A percentile compares a stretch with the other conserved stretches of the same genome.
Evolutionary conservation across 2,113 vertebrate species (phyloP).

Genomic region (Atherinomorus stipes): DNA sequence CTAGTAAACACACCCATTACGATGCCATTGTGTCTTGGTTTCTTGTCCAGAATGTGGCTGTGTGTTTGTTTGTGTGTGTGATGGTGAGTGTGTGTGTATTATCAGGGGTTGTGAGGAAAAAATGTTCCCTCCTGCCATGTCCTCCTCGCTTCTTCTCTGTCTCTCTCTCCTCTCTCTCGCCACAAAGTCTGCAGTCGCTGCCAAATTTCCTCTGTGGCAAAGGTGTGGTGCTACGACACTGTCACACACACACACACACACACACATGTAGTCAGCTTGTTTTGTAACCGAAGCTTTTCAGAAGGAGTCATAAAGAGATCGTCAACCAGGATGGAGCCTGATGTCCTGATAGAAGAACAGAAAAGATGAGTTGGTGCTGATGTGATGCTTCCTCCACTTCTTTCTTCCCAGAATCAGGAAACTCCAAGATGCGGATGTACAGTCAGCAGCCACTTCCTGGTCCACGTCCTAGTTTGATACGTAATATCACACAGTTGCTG

Average conservation of each 20-base stretch:
- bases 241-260: conserved; percentile 15
- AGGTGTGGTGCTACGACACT: conserved; percentile 86
- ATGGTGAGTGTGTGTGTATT: conserved; percentile 36
- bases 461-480: too few species aligned
- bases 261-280: conserved; percentile 24
- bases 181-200: conserved; percentile 80
- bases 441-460: too few species aligned
- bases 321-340: not conserved
- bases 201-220: conserved; percentile 87
- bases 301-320: not conserved
- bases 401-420: not conserved
- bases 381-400: not conserved
- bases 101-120: conserved; percentile 55
- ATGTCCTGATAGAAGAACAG: not conserved
- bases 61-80: conserved; percentile 46
- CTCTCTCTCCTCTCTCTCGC: conserved; percentile 74
- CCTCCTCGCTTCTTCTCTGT: conserved; percentile 49
- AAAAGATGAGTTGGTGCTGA: not conserved
- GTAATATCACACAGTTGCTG: too few species aligned
- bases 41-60: conserved; percentile 53
- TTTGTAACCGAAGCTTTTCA: not conserved
- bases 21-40: conserved; percentile 74
- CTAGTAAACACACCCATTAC: conserved; percentile 67
- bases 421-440: too few species aligned
- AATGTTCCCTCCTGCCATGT: conserved; percentile 41